Conservation (phyloP, 2,888 invertebrate species). For the Lamproptera curius region DNA sequence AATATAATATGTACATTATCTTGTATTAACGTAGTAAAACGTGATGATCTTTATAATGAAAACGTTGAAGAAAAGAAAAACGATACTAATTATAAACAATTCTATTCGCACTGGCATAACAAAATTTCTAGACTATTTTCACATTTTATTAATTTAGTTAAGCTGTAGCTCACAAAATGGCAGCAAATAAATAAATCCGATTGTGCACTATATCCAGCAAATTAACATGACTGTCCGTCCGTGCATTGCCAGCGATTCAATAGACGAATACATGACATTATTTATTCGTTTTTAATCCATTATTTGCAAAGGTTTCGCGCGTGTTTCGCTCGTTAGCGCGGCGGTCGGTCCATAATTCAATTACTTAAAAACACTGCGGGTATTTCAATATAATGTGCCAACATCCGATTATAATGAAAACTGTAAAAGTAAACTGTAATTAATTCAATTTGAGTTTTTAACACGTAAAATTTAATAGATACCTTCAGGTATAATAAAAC, state of each 20-base stretch:
- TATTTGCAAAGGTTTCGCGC: constrained; percentile 16
- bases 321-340: constrained; percentile 29
- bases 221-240: constrained; percentile 4
- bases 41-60: too few species aligned
- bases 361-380: constrained; percentile 36
- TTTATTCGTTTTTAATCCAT: constrained; percentile 21
- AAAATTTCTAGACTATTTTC: too few species aligned
- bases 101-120: too few species aligned
- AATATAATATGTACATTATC: too few species aligned
- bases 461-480: too few species aligned
- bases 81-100: too few species aligned
- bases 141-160: too few species aligned
- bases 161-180: too few species aligned
- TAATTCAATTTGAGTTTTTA: constrained; percentile 13
- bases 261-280: constrained; percentile 13
- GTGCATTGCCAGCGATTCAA: constrained; percentile 1
- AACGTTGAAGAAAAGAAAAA: too few species aligned
- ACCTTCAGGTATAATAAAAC: too few species aligned
- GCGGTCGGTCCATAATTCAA: constrained; percentile 35
- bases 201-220: neutral
- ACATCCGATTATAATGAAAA: constrained; percentile 18
- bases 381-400: constrained; percentile 16
- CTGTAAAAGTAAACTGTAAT: constrained; percentile 10
- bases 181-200: constrained; percentile 23
- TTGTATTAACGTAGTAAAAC: too few species aligned